Conservation (phyloP, 2,888 invertebrate species). For the Eustalomyia histrio region DNA sequence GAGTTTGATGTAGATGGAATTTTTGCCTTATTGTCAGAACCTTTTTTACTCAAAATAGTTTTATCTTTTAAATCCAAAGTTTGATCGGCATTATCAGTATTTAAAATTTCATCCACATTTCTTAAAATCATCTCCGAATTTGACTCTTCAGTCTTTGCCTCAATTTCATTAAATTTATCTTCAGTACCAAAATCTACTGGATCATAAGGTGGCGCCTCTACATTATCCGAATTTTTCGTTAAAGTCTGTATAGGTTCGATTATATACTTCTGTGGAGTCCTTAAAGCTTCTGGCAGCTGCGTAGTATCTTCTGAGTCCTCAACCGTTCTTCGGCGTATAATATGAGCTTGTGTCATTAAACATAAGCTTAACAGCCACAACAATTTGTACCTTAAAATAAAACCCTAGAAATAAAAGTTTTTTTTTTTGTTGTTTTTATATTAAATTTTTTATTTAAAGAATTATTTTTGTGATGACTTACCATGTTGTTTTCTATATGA, state of each 20-base stretch:
- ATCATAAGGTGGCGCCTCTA: slow-evolving; percentile 30
- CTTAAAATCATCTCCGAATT: background rate
- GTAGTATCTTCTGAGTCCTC: background rate
- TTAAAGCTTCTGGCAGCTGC: background rate
- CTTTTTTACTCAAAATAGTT: no score
- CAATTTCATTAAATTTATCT: slow-evolving; percentile 34
- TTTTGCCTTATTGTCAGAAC: no score
- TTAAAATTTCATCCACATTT: background rate
- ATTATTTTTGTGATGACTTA: slow-evolving; percentile 31
- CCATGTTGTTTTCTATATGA: slow-evolving; percentile 51
- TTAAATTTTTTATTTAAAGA: slow-evolving; percentile 2
- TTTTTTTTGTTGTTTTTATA: background rate
- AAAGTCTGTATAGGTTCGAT: slow-evolving; percentile 31
- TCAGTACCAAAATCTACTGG: slow-evolving; percentile 32
- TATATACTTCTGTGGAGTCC: slow-evolving; percentile 42
- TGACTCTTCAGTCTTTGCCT: slow-evolving; percentile 6
- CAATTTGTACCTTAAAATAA: slow-evolving; percentile 21
- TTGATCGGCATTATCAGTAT: background rate
- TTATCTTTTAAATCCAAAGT: no score
- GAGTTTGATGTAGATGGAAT: no score
- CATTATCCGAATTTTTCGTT: slow-evolving; percentile 9
- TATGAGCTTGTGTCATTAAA: slow-evolving; percentile 12
- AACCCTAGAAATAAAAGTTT: slow-evolving; percentile 31
- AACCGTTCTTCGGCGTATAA: slow-evolving; percentile 3
- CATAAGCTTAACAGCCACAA: slow-evolving; percentile 30